Evolutionary conservation across 2,797 vertebrate genomes (phyloP), one percentile per base, ranked within the genome.

Genomic region (Toxotes lorentzi): DNA sequence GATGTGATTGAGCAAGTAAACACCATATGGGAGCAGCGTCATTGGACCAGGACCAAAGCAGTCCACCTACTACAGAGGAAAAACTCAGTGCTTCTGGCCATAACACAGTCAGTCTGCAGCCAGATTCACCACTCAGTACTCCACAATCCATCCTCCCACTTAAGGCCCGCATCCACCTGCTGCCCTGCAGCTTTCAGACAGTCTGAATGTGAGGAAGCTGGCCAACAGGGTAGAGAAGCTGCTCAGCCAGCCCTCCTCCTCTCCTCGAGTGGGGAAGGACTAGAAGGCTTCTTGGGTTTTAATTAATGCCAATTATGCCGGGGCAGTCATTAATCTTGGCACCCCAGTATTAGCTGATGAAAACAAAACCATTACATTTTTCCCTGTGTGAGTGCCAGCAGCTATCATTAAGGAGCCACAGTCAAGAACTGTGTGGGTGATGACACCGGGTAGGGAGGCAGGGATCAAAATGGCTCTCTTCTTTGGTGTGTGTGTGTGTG

Each of bases 321-420:
- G 83, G 87, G 89, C 79, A 82, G 86, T 91, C 92, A 91, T 94
- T 94, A 91, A 93, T 94, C 91, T 87, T 91, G 91, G 91, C 92
- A 90, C 70, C 84, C 82, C 72, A 40, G 87, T 91, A 93, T 93
- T 90, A 93, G 91, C 85, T 72, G 92, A 92, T 91, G 92, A 94
- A 93, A 93, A 93, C 90, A 91, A 91, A 92, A 88, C 85, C 87
- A 80, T 89, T 89, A 71, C 77, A 82, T 73, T 88, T 85, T 86
- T 83, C 69, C 81, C 84, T 70, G 73, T 61, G 86, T 77, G 83
- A 91, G 78, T 71, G 92, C 91, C 92, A 91, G 89, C 86, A 88
- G 92, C 86, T 78, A 88, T 92, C 90, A 92, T 92, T 91, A 90
- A 84, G 78, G 73, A 88, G 88, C 75, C 81, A 70, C 70, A 84